phyloP scores from a whole-genome alignment of 1,140 invertebrate species.

The Drosophila persimilis region DNA sequence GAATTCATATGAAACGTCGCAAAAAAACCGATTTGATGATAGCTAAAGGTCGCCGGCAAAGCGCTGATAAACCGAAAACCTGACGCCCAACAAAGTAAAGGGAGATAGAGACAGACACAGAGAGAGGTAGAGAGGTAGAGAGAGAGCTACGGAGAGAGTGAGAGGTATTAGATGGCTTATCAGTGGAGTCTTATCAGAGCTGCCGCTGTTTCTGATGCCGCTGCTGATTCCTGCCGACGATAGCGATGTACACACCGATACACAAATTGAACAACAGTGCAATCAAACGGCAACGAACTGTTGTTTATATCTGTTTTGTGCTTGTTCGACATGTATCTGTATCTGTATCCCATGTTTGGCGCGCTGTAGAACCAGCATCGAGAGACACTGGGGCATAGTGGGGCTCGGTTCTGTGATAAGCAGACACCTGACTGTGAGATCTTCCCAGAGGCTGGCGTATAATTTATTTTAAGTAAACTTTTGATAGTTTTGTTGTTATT shows the following conservation, averaged over 20 bases:
- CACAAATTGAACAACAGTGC: slow-evolving; percentile 66
- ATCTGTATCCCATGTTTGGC: slow-evolving; percentile 45
- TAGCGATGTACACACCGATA: slow-evolving; percentile 21
- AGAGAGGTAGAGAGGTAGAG: slow-evolving; percentile 11
- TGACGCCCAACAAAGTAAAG: slow-evolving; percentile 1
- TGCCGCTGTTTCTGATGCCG: slow-evolving; percentile 25
- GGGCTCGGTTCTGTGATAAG: too few relatives aligned
- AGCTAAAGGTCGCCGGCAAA: too few relatives aligned
- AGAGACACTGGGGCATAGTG: too few relatives aligned
- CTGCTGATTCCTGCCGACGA: slow-evolving; percentile 4
- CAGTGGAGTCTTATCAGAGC: slow-evolving; percentile 42
- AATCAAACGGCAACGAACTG: slow-evolving; percentile 46
- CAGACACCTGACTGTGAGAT: too few relatives aligned
- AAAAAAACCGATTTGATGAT: too few relatives aligned
- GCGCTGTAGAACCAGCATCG: slow-evolving; percentile 26
- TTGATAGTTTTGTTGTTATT: slow-evolving; percentile 32
- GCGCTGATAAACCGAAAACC: too few relatives aligned
- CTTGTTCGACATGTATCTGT: slow-evolving; percentile 57
- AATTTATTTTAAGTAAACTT: slow-evolving; percentile 11
- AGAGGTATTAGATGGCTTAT: slow-evolving; percentile 53
- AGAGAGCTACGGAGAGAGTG: slow-evolving; percentile 11
- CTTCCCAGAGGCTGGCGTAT: not conserved
- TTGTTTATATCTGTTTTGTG: slow-evolving; percentile 31
- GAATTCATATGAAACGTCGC: too few relatives aligned
- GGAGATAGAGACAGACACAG: not conserved